phyloP scores from a whole-genome alignment of 2,113 vertebrate genomes.

The Uropsilus gracilis region DNA sequence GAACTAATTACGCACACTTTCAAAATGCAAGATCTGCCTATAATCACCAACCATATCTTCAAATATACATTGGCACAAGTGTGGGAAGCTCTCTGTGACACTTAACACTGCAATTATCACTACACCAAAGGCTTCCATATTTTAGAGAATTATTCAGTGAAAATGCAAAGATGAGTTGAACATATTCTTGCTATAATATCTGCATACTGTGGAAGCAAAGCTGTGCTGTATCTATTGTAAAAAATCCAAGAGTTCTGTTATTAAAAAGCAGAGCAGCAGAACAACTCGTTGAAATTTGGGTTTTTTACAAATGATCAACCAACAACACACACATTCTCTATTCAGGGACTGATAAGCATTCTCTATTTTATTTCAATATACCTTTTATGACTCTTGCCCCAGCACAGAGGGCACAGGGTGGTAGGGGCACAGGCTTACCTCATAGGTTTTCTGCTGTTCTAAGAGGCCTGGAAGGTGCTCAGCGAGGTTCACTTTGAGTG shows the following conservation, averaged over 20 bases:
- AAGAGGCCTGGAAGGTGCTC: slow-evolving; percentile 86
- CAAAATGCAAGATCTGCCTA: not conserved
- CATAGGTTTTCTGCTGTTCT: slow-evolving; percentile 90
- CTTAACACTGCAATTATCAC: not conserved
- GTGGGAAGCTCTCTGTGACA: not conserved
- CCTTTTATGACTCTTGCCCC: not conserved
- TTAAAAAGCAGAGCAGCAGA: not conserved
- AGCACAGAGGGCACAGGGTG: not conserved
- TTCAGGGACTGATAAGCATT: not conserved
- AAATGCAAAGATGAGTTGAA: not conserved
- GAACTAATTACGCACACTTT: not conserved
- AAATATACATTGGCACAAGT: not conserved
- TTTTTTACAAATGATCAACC: not conserved
- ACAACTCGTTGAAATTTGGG: not conserved
- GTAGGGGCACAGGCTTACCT: slow-evolving; percentile 84
- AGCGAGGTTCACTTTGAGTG: slow-evolving; percentile 85
- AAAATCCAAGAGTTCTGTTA: not conserved
- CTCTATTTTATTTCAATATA: not conserved
- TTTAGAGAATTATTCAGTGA: not conserved
- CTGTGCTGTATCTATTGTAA: not conserved
- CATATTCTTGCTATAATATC: not conserved
- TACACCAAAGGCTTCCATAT: not conserved
- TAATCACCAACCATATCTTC: not conserved
- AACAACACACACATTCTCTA: not conserved
- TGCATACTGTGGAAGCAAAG: not conserved